Conservation (phyloP, 2,113 vertebrate genomes). For the Tupaia tana region DNA sequence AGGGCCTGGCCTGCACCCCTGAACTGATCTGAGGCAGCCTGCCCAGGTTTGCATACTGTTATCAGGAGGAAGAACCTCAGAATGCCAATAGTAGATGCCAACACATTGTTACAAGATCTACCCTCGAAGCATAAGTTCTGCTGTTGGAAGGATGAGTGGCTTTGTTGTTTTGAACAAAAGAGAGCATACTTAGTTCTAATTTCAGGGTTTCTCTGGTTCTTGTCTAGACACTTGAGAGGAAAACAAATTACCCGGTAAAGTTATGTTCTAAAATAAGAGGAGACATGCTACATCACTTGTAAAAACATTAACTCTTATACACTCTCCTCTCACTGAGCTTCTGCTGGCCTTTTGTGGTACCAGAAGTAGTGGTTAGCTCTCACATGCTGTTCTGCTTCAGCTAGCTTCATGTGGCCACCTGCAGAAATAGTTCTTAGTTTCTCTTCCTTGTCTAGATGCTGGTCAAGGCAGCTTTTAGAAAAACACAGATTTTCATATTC, state of each 20-base stretch:
- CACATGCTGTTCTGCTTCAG: constrained; percentile 77
- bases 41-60: not conserved
- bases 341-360: not conserved
- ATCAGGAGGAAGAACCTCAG: not conserved
- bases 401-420: constrained; percentile 63
- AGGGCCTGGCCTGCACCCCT: too few relatives aligned
- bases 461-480: constrained; percentile 57
- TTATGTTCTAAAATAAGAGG: constrained; percentile 68
- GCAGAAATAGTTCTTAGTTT: constrained; percentile 77
- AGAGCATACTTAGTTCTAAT: constrained; percentile 57
- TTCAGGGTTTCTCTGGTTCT: constrained; percentile 50
- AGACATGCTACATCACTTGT: constrained; percentile 26
- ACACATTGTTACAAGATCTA: not conserved
- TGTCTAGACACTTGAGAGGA: constrained; percentile 73
- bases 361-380: constrained; percentile 71
- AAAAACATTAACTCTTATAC: not conserved
- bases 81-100: not conserved
- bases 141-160: not conserved
- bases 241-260: constrained; percentile 63
- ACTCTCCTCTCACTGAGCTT: not conserved
- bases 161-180: constrained; percentile 13
- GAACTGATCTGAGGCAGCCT: too few relatives aligned
- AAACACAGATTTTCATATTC: constrained; percentile 74
- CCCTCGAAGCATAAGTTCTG: not conserved
- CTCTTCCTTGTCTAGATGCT: constrained; percentile 79